Evolutionary conservation across 1,140 invertebrate species (phyloP).

Genomic region (Platyscapa corneri): DNA sequence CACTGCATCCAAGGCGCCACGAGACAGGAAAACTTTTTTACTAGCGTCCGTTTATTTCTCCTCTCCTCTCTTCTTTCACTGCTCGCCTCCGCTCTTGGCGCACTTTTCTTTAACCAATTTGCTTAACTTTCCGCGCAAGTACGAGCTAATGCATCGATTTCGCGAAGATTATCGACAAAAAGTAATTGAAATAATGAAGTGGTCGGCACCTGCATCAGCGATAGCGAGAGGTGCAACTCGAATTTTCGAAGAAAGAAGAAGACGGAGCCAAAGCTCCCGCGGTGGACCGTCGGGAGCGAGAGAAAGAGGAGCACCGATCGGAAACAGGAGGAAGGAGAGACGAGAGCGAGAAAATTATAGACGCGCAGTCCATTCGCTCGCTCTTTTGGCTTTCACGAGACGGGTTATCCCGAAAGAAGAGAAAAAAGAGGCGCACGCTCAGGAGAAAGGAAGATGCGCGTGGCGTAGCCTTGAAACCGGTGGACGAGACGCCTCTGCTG

Average conservation of each 20-base stretch:
- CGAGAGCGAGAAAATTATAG: constrained; percentile 42
- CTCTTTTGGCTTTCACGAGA: constrained; percentile 10
- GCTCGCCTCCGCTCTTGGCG: neutral
- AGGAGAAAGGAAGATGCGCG: constrained; percentile 30
- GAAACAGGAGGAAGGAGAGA: no score
- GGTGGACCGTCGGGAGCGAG: neutral
- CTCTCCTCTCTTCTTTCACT: neutral
- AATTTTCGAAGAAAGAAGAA: neutral
- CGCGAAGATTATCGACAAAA: constrained; percentile 1
- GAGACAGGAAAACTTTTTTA: constrained; percentile 1
- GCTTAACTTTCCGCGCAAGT: constrained; percentile 1
- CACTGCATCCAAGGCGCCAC: neutral
- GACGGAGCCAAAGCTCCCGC: neutral
- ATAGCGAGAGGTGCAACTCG: neutral
- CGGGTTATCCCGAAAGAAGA: neutral
- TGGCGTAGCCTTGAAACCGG: constrained; percentile 52
- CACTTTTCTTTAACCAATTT: no score
- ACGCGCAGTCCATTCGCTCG: neutral
- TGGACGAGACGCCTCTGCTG: neutral
- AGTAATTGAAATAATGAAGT: constrained; percentile 43
- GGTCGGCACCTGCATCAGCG: neutral
- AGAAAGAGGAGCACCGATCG: neutral
- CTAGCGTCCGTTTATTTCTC: neutral
- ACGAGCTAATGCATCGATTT: constrained; percentile 19
- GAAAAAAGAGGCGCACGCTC: neutral